Base-by-base conservation (phyloP, 2,113 vertebrate species). In the Atractosteus spatula region DNA sequence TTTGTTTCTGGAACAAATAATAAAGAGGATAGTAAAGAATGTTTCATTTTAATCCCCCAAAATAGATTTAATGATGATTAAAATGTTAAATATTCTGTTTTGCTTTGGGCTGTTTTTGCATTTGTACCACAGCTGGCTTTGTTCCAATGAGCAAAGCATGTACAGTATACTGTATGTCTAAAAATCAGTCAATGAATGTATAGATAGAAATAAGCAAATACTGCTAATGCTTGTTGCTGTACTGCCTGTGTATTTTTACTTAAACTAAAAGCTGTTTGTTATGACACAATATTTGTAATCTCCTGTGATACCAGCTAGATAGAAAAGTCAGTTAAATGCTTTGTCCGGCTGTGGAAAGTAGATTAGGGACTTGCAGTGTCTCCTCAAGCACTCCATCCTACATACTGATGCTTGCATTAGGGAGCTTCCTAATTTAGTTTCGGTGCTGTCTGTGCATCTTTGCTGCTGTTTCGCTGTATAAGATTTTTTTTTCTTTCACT, bases 321-420 rank as follows among this genome's bases (percentile, higher is more conserved):
- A 59, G 57, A n/a, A 6, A 59, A 59, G 57, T 59, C 57, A 59
- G 57, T 59, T 59, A 59, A 59, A 59, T 59, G 57, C 57, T 59
- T 59, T n/a, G 57, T 16, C 12, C 12, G 57, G 14, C 57, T 59
- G 0, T 59, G 57, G 13, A 59, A 11, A 59, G 57, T 13, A 16
- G 57, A 59, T 59, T 59, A 59, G 57, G 57, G 47, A 51, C 57
- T 59, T 13, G 5, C 4, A n/a, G 12, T 3, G 11, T 16, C 57
- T 59, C 57, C 12, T 2, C 57, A 6, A 59, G 57, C n/a, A 13
- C 14, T n/a, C 57, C 57, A 14, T 59, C 57, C 12, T 13, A 13
- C 57, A 59, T 59, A 59, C 57, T 59, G 14, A 59, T 59, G 57
- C 14, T 13, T 59, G 57, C 57, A 59, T 59, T 59, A 59, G 57